phyloP scores from a whole-genome alignment of 1,140 invertebrate genomes.

The Apis mellifera region Amel_HAv3.1 CM009933.2:4501501-4502000 shows the following conservation, averaged over 20 bases:
- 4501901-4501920: neutral
- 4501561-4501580: conserved; percentile 70
- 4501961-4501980: neutral
- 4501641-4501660: conserved; percentile 18
- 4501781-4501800: neutral
- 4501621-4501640: conserved; percentile 26
- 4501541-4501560: conserved; percentile 69
- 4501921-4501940: too few species aligned
- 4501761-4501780: conserved; percentile 8
- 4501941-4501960: neutral
- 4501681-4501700: neutral
- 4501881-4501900: conserved; percentile 34
- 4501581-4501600: conserved; percentile 62
- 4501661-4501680: neutral
- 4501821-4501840: neutral
- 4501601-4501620: conserved; percentile 16
- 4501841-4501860: neutral
- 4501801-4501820: neutral
- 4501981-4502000: neutral
- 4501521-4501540: conserved; percentile 27
- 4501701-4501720: neutral
- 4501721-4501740: neutral
- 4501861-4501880: neutral
- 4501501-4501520: neutral
- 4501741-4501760: conserved; percentile 1